These are phyloP conservation scores for Danaus plexippus DNA, from an alignment of 1,140 invertebrate species.

Conservation along the genomic window DNA sequence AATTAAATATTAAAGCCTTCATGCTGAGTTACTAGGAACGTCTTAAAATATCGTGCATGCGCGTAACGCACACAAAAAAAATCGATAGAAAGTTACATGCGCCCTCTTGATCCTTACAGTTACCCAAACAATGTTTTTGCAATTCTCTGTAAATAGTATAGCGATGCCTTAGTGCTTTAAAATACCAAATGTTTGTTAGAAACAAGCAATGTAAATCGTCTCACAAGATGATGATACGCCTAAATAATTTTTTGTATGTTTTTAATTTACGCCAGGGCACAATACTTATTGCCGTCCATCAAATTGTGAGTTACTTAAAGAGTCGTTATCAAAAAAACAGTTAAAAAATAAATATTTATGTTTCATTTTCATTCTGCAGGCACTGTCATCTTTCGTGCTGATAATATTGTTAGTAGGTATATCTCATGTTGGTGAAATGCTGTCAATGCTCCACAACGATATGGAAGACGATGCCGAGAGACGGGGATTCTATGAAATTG, in stretches of 20 bases:
- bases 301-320: conserved; percentile 49
- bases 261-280: conserved; percentile 66
- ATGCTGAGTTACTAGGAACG: too few species aligned
- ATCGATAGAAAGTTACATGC: conserved; percentile 60
- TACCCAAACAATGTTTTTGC: conserved; percentile 41
- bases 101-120: conserved; percentile 21
- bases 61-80: conserved; percentile 41
- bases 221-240: conserved; percentile 60
- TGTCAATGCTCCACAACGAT: conserved; percentile 58
- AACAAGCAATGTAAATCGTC: conserved; percentile 57
- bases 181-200: conserved; percentile 59
- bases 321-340: too few species aligned
- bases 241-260: conserved; percentile 64
- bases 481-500: conserved; percentile 48
- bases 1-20: neutral
- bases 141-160: conserved; percentile 19
- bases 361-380: conserved; percentile 37
- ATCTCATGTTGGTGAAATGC: conserved; percentile 58
- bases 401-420: conserved; percentile 60
- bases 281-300: conserved; percentile 65
- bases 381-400: conserved; percentile 57
- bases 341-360: too few species aligned
- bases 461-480: conserved; percentile 64
- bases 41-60: conserved; percentile 22
- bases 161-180: conserved; percentile 39